These are phyloP conservation scores for Cataglyphis cursor DNA, from an alignment of 2,888 invertebrate genomes.

Conservation along the genomic window DNA sequence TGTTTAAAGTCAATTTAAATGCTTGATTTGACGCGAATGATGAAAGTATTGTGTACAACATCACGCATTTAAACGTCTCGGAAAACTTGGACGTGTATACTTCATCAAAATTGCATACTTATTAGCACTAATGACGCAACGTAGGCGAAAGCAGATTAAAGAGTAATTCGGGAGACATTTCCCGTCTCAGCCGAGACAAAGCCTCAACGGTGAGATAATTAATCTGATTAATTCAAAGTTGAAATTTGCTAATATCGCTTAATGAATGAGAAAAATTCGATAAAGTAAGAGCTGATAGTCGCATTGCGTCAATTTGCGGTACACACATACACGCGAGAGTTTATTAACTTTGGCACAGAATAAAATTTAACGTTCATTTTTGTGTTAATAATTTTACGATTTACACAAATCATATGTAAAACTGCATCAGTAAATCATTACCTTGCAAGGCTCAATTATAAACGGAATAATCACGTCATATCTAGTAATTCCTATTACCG, in stretches of 20 bases:
- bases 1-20: neutral
- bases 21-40: neutral
- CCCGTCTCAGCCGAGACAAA: neutral
- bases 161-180: conserved; percentile 33
- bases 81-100: neutral
- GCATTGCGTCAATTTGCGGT: conserved; percentile 1
- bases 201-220: conserved; percentile 20
- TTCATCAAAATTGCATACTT: conserved; percentile 37
- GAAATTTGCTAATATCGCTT: conserved; percentile 10
- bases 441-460: conserved; percentile 19
- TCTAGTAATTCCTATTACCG: conserved; percentile 1
- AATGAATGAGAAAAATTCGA: conserved; percentile 19
- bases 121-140: conserved; percentile 30
- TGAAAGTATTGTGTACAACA: conserved; percentile 9
- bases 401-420: neutral
- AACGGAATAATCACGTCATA: conserved; percentile 2
- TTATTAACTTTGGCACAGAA: conserved; percentile 14
- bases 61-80: conserved; percentile 12
- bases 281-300: neutral
- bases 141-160: conserved; percentile 16
- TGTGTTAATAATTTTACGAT: neutral
- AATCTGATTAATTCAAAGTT: conserved; percentile 8
- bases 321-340: neutral
- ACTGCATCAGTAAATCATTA: neutral
- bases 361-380: conserved; percentile 16